phyloP scores from a whole-genome alignment of 1,140 invertebrate species.

The Diprion similis region DNA sequence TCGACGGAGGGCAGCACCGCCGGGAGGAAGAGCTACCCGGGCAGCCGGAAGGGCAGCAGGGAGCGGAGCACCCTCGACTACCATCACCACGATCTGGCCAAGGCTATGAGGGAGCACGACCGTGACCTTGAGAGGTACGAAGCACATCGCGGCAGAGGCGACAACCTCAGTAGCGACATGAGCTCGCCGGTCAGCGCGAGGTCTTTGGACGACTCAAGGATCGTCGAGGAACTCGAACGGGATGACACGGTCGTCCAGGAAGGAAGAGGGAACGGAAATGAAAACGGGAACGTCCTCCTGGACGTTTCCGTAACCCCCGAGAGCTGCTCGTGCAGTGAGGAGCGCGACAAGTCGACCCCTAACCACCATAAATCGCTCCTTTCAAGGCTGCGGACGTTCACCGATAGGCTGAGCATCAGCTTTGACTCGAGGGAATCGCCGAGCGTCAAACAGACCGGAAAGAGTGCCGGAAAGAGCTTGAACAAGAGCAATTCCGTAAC shows the following conservation, averaged over 20 bases:
- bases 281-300: not conserved
- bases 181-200: constrained; percentile 51
- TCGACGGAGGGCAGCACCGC: constrained; percentile 69
- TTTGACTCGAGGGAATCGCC: constrained; percentile 53
- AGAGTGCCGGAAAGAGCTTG: constrained; percentile 33
- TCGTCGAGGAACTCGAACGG: constrained; percentile 48
- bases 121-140: constrained; percentile 29
- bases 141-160: constrained; percentile 43
- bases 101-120: constrained; percentile 53
- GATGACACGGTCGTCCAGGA: constrained; percentile 32
- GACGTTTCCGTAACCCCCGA: not conserved
- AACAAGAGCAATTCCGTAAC: constrained; percentile 49
- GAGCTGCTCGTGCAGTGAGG: not conserved
- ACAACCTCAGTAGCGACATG: constrained; percentile 49
- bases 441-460: constrained; percentile 38
- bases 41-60: constrained; percentile 67
- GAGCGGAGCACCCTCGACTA: constrained; percentile 60
- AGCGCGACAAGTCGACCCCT: not conserved
- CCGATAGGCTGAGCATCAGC: constrained; percentile 53
- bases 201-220: constrained; percentile 48
- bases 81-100: constrained; percentile 53
- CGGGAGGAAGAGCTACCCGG: constrained; percentile 68
- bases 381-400: constrained; percentile 51
- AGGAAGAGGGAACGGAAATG: not conserved
- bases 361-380: constrained; percentile 54